These are phyloP conservation scores for Junonia oenone DNA, from an alignment of 2,888 invertebrate species.

Conservation along the genomic window DNA sequence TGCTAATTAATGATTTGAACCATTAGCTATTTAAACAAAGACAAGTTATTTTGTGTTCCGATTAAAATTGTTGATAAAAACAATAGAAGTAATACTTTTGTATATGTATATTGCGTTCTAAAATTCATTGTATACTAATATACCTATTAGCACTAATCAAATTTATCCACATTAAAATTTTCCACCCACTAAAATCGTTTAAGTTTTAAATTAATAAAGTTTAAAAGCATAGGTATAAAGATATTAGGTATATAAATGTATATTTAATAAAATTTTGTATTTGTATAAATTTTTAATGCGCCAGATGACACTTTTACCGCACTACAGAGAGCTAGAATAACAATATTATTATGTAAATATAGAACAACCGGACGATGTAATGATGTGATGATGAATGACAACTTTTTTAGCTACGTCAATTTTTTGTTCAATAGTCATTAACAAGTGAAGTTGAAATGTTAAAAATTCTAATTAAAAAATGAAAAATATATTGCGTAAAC, in stretches of 20 bases:
- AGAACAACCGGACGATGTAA: conserved; percentile 32
- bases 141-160: no score
- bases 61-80: not conserved
- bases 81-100: not conserved
- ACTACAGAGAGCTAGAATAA: conserved; percentile 19
- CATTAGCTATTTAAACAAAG: not conserved
- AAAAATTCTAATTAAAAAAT: not conserved
- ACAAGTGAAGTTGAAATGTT: not conserved
- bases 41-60: not conserved
- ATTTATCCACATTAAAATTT: no score
- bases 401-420: not conserved
- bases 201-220: no score
- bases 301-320: conserved; percentile 9
- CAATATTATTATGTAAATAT: conserved; percentile 29
- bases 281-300: not conserved
- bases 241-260: no score
- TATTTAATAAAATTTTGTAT: not conserved
- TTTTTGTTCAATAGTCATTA: not conserved
- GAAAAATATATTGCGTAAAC: not conserved
- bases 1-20: not conserved
- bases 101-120: not conserved
- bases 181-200: no score
- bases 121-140: no score
- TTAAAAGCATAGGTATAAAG: no score
- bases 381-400: conserved; percentile 24